Evolutionary conservation across 2,797 vertebrate species (phyloP).

Genomic region (Hemibagrus guttatus): DNA sequence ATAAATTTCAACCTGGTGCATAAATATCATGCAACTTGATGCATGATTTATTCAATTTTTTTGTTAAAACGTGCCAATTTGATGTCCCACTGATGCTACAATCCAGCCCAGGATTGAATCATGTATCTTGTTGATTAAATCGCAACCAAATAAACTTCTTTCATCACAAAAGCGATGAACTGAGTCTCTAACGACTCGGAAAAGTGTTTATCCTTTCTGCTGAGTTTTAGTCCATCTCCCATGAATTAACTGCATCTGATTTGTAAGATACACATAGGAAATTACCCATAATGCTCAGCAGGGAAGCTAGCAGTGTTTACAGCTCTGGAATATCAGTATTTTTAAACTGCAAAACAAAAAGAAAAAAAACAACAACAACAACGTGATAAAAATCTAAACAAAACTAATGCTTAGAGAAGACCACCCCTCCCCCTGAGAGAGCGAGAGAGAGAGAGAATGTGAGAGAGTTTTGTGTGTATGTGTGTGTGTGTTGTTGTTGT

Average conservation of each 20-base stretch:
- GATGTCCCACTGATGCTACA: background rate
- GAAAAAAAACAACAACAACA: background rate
- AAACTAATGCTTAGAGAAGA: too few relatives aligned
- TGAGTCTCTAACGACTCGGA: background rate
- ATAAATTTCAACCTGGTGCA: background rate
- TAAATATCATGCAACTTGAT: background rate
- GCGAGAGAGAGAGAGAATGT: background rate
- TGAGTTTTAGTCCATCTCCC: conserved; percentile 14
- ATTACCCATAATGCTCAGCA: conserved; percentile 15
- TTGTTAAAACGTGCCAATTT: background rate
- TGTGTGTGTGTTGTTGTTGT: conserved; percentile 52
- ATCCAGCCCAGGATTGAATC: background rate
- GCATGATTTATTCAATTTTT: background rate
- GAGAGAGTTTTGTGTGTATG: background rate
- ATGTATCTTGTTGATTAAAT: background rate
- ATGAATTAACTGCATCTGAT: conserved; percentile 12
- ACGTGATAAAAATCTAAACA: background rate
- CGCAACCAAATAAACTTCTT: background rate
- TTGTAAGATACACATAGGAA: background rate
- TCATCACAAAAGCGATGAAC: background rate
- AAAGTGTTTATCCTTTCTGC: conserved; percentile 3
- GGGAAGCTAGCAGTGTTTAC: background rate
- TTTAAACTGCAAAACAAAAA: background rate
- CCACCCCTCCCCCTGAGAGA: conserved; percentile 50
- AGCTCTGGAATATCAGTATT: background rate